phyloP scores from a whole-genome alignment of 2,888 invertebrate genomes.

The Girardia tigrina region DNA sequence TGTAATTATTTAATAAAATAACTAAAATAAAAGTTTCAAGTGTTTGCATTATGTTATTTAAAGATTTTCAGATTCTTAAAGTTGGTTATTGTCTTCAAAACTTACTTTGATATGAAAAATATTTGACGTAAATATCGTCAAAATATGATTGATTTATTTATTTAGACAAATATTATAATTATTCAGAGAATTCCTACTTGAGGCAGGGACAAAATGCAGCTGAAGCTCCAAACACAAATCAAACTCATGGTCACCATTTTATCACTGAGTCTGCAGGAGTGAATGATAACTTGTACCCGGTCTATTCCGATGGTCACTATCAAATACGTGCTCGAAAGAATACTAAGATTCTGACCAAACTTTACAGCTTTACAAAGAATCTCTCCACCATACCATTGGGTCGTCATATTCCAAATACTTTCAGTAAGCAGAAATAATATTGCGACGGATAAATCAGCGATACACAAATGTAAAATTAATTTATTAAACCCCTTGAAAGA shows the following conservation, averaged over 20 bases:
- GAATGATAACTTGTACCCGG: constrained; percentile 53
- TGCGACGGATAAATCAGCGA: constrained; percentile 68
- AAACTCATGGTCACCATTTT: not conserved
- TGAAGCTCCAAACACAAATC: not conserved
- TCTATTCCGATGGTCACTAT: constrained; percentile 69
- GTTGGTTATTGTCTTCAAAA: too few relatives aligned
- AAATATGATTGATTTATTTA: too few relatives aligned
- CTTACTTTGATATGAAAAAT: too few relatives aligned
- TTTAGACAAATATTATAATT: too few relatives aligned
- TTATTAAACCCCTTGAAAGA: not conserved
- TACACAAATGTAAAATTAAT: constrained; percentile 57
- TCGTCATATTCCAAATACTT: constrained; percentile 66
- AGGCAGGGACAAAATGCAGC: not conserved
- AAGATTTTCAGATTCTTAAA: too few relatives aligned
- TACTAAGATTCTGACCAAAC: constrained; percentile 63
- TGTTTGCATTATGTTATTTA: too few relatives aligned
- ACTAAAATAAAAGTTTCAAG: too few relatives aligned
- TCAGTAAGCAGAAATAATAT: constrained; percentile 68
- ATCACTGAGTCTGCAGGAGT: not conserved
- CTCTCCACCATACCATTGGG: constrained; percentile 68
- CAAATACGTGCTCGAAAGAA: constrained; percentile 68
- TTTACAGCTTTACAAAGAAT: constrained; percentile 66
- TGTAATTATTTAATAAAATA: too few relatives aligned
- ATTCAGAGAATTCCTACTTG: not conserved
- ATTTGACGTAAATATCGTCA: too few relatives aligned